Evolutionary conservation across 1,140 invertebrate genomes (phyloP).

Genomic region (Dryas iulia): DNA sequence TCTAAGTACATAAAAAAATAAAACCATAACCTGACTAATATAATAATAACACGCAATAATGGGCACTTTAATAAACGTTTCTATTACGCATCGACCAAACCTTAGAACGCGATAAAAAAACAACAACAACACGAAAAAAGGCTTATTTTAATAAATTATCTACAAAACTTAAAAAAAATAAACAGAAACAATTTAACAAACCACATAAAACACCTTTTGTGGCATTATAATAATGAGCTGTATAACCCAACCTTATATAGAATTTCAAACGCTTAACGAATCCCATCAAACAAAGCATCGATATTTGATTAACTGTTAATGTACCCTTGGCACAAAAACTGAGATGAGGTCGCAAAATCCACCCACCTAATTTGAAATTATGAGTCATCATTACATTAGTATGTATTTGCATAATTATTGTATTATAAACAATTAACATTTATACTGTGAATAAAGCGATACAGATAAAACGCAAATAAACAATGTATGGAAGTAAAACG

Average conservation of each 20-base stretch:
- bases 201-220: neutral
- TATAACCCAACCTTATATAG: neutral
- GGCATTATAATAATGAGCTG: neutral
- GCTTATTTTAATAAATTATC: neutral
- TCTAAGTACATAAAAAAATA: too few species aligned
- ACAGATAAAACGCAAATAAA: neutral
- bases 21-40: too few species aligned
- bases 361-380: slow-evolving; percentile 15
- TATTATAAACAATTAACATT: neutral
- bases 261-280: neutral
- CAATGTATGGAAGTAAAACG: neutral
- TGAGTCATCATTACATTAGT: neutral
- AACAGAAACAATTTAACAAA: neutral
- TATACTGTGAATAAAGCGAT: neutral
- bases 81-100: neutral
- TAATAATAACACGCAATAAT: too few species aligned
- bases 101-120: neutral
- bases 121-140: neutral
- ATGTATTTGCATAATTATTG: slow-evolving; percentile 8
- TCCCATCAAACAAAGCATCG: neutral
- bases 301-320: slow-evolving; percentile 10
- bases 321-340: slow-evolving; percentile 20
- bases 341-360: slow-evolving; percentile 9
- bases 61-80: neutral
- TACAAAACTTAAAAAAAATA: neutral